Conservation (phyloP, 1,140 invertebrate genomes). For the Melipona quadrifasciata region DNA sequence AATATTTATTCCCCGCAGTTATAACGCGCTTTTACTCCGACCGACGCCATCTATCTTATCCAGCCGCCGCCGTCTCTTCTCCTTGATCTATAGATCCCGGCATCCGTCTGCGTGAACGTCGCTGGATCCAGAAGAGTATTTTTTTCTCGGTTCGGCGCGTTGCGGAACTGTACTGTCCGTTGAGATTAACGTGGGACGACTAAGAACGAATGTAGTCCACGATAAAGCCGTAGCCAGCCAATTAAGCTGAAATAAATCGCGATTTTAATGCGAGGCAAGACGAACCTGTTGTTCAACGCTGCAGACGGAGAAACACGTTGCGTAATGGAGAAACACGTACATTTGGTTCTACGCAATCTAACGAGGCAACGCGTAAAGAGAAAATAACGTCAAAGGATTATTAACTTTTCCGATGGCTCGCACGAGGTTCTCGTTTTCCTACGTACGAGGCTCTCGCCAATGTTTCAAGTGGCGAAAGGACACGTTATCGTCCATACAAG, state of each 20-base stretch:
- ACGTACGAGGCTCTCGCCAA: not conserved
- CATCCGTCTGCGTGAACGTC: conserved; percentile 30
- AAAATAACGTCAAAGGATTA: conserved; percentile 5
- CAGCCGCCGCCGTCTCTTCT: conserved; percentile 18
- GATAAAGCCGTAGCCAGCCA: not conserved
- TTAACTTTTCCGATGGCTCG: not conserved
- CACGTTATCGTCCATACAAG: conserved; percentile 25
- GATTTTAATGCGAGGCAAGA: not conserved
- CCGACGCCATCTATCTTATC: conserved; percentile 64
- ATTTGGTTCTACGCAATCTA: not conserved
- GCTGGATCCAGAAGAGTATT: conserved; percentile 1
- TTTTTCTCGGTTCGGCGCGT: not conserved
- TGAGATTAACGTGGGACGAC: not conserved
- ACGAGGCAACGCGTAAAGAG: conserved; percentile 11
- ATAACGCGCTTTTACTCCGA: conserved; percentile 69
- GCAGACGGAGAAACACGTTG: not conserved
- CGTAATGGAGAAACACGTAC: not conserved
- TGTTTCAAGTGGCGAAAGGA: conserved; percentile 17
- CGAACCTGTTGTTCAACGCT: not conserved
- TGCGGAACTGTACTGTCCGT: conserved; percentile 7
- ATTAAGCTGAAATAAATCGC: not conserved
- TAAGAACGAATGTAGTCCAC: not conserved
- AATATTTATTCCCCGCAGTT: conserved; percentile 70
- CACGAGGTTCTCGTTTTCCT: no score
- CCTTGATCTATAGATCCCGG: conserved; percentile 49